Conservation (phyloP, 2,113 vertebrate species). For the Chionis minor region DNA sequence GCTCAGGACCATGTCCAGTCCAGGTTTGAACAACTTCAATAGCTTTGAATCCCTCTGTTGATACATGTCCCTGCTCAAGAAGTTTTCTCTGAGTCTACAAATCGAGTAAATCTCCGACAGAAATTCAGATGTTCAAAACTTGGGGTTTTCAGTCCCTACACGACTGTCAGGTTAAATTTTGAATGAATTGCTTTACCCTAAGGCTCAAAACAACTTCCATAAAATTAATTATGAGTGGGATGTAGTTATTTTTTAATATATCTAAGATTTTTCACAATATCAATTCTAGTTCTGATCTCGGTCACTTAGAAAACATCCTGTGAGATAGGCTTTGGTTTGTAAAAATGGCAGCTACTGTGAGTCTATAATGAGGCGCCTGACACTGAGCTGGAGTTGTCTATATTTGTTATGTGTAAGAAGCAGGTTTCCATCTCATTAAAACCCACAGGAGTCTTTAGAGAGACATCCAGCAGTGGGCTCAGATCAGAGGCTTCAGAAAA, state of each 20-base stretch:
- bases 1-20: background rate
- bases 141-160: rapidly evolving
- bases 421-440: background rate
- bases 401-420: background rate
- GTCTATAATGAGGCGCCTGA: background rate
- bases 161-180: background rate
- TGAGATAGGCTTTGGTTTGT: background rate
- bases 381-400: background rate
- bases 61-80: background rate
- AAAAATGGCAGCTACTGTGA: background rate
- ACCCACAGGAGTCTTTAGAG: background rate
- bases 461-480: background rate
- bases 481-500: background rate
- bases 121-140: background rate
- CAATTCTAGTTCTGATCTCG: background rate
- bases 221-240: background rate
- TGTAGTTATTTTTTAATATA: background rate
- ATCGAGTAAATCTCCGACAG: background rate
- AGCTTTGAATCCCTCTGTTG: background rate
- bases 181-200: background rate
- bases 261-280: background rate
- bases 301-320: background rate
- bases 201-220: background rate
- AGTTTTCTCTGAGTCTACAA: background rate
- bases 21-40: background rate